These are phyloP conservation scores for Cephus spinipes DNA, from an alignment of 2,888 invertebrate species.

Conservation along the genomic window DNA sequence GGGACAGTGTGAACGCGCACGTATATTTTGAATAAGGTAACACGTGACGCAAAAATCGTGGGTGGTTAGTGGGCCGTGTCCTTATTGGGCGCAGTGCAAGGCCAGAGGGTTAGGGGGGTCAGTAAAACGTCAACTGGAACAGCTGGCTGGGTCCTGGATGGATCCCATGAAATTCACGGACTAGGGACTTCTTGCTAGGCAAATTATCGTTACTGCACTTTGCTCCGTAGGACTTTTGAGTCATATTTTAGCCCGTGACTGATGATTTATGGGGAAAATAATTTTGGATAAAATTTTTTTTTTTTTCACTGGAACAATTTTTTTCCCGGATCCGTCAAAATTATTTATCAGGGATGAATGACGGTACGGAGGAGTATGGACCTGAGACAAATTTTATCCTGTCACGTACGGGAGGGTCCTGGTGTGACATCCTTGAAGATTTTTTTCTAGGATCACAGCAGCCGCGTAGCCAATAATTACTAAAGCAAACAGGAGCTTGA, in stretches of 20 bases:
- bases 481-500: constrained; percentile 29
- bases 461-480: constrained; percentile 44
- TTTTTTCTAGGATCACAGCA: constrained; percentile 1
- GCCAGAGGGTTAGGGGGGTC: constrained; percentile 41
- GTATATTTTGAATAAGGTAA: constrained; percentile 52
- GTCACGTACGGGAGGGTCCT: not conserved
- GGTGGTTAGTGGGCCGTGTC: constrained; percentile 63
- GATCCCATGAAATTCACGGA: constrained; percentile 52
- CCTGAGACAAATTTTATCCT: not conserved
- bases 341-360: not conserved
- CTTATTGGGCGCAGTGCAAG: constrained; percentile 39
- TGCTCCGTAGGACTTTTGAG: not conserved
- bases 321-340: not conserved
- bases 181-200: constrained; percentile 3
- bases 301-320: not conserved
- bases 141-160: not conserved
- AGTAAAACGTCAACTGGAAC: constrained; percentile 37
- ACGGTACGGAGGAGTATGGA: not conserved
- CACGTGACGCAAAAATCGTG: constrained; percentile 58
- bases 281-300: not conserved
- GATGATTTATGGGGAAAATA: not conserved
- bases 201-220: not conserved
- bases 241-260: not conserved
- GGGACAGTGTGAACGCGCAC: constrained; percentile 43
- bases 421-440: not conserved